phyloP scores from a whole-genome alignment of 2,797 vertebrate genomes.

The Denticeps clupeoides region DNA sequence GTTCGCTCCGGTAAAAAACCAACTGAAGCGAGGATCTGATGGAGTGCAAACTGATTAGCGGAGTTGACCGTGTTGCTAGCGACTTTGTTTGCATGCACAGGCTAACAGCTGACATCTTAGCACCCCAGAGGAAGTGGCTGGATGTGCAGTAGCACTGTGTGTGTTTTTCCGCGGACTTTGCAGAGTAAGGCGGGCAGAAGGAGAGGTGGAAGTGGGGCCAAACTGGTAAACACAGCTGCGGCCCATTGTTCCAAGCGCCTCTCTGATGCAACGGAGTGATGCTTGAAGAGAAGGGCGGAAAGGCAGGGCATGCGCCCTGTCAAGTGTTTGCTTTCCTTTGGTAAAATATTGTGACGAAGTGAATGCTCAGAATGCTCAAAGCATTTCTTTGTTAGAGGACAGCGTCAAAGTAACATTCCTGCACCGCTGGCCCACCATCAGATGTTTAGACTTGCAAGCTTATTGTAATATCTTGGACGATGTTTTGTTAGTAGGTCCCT shows the following conservation, averaged over 20 bases:
- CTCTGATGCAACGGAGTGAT: neutral
- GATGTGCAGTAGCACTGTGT: neutral
- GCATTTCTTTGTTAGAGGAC: no score
- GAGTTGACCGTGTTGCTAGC: neutral
- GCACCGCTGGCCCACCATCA: no score
- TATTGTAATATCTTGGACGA: no score
- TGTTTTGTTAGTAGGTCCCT: no score
- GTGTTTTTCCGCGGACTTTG: constrained; percentile 13
- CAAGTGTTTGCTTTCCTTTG: neutral
- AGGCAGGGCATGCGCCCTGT: neutral
- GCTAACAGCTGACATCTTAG: constrained; percentile 13
- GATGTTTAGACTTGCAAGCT: no score
- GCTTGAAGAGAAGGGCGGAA: constrained; percentile 9
- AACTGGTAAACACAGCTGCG: constrained; percentile 33
- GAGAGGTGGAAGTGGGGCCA: constrained; percentile 17
- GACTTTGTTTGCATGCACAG: constrained; percentile 7
- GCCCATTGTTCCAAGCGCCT: constrained; percentile 22
- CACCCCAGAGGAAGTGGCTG: neutral
- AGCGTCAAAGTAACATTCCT: no score
- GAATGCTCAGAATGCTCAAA: no score
- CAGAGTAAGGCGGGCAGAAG: constrained; percentile 15
- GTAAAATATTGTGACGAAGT: no score
- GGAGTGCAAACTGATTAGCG: constrained; percentile 3
- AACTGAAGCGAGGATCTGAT: no score
- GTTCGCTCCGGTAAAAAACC: no score